These are phyloP conservation scores for Musca vetustissima DNA, from an alignment of 1,140 invertebrate genomes.

Conservation along the genomic window DNA sequence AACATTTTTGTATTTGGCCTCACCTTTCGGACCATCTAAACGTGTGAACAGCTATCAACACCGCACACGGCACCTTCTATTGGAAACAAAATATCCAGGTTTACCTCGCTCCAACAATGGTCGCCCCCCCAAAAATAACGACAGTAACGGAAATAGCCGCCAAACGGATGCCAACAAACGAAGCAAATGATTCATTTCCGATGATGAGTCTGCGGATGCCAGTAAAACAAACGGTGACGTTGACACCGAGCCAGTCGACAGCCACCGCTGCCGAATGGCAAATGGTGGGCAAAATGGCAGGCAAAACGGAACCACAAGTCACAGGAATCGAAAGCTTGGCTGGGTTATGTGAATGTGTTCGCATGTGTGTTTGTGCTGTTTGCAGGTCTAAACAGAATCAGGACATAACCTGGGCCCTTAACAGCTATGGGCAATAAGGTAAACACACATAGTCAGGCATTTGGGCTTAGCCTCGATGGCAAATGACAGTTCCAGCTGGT, in stretches of 20 bases:
- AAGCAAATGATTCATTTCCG: conserved; percentile 57
- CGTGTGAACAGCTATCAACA: no score
- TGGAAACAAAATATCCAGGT: not conserved
- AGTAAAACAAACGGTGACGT: conserved; percentile 25
- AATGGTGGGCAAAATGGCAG: not conserved
- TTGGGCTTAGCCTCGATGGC: not conserved
- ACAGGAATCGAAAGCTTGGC: no score
- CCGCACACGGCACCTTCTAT: not conserved
- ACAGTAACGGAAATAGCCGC: conserved; percentile 54
- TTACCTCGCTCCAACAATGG: not conserved
- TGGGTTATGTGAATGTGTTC: no score
- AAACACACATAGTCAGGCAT: not conserved
- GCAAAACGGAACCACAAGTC: no score
- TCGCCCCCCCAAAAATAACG: conserved; percentile 19
- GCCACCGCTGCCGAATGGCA: not conserved
- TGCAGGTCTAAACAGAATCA: not conserved
- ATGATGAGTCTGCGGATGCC: conserved; percentile 52
- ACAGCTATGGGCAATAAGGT: not conserved
- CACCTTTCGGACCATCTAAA: no score
- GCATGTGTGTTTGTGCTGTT: no score
- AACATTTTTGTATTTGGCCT: no score
- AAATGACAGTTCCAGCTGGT: not conserved
- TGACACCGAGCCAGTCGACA: not conserved
- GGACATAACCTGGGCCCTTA: not conserved
- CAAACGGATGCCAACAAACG: conserved; percentile 55